A percentile compares a stretch with the other conserved stretches of the same genome.
Evolutionary conservation across 2,888 invertebrate genomes (phyloP).

Genomic region (Oxytorus armatus): DNA sequence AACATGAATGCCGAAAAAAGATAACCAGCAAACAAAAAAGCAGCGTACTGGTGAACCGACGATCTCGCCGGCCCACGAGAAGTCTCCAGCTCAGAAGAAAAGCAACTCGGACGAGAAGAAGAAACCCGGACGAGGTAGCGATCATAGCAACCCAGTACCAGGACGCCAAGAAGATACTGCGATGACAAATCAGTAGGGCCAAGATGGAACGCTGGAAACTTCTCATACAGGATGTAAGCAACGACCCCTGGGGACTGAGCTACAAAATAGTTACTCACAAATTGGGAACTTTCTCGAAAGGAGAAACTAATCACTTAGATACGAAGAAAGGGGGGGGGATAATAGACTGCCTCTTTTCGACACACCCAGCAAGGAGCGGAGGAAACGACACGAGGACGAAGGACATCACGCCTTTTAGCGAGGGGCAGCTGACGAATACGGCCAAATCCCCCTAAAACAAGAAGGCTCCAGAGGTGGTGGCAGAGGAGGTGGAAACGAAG

Average conservation of each 20-base stretch:
- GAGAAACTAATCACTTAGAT: not conserved
- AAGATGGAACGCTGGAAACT: constrained; percentile 68
- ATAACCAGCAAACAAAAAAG: not conserved
- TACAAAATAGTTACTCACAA: not conserved
- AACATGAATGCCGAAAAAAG: not conserved
- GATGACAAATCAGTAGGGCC: constrained; percentile 7
- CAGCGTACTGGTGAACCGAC: constrained; percentile 69
- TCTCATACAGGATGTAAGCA: constrained; percentile 64
- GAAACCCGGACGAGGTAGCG: not conserved
- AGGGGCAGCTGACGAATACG: no score
- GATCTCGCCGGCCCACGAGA: constrained; percentile 61
- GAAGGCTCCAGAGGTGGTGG: no score
- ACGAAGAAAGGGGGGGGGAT: not conserved
- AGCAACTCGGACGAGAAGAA: not conserved
- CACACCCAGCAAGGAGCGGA: not conserved
- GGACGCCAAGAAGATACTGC: constrained; percentile 24
- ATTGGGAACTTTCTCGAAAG: not conserved
- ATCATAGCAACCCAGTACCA: not conserved
- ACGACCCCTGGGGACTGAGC: constrained; percentile 59
- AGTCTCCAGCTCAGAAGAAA: constrained; percentile 26
- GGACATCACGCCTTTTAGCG: not conserved
- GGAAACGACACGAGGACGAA: not conserved
- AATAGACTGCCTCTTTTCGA: not conserved
- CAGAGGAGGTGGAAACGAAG: not conserved
- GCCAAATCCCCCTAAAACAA: no score